These are phyloP conservation scores for Caracal caracal DNA, from an alignment of 2,113 vertebrate genomes.

Conservation along the genomic window DNA sequence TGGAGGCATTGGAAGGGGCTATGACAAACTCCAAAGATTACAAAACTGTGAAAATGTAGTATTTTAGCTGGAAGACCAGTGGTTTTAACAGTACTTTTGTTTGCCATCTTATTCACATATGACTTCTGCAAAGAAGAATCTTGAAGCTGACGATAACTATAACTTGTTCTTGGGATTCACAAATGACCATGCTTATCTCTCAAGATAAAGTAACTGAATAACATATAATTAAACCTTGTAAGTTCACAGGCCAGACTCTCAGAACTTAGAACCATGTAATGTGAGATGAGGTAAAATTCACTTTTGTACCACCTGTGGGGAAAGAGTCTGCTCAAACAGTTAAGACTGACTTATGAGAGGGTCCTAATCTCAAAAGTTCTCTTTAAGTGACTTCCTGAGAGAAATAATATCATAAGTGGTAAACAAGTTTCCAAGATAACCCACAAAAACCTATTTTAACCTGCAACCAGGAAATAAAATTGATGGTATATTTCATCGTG, in stretches of 20 bases:
- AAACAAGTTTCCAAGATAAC: not conserved
- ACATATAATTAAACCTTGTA: constrained; percentile 2
- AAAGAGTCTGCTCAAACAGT: not conserved
- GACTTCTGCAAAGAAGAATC: constrained; percentile 40
- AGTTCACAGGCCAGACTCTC: not conserved
- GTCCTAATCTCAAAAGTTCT: constrained; percentile 29
- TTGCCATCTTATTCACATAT: constrained; percentile 48
- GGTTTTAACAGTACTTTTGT: constrained; percentile 26
- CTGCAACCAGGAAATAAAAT: constrained; percentile 21
- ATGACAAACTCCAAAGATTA: not conserved
- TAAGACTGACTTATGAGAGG: not conserved
- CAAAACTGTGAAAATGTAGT: not conserved
- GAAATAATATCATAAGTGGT: not conserved
- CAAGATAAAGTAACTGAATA: not conserved
- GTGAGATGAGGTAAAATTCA: constrained; percentile 22
- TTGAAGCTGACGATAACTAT: constrained; percentile 22
- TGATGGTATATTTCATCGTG: not conserved
- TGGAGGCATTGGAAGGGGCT: not conserved
- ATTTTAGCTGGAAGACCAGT: constrained; percentile 7
- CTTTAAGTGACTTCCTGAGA: constrained; percentile 11
- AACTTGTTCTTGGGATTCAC: constrained; percentile 45
- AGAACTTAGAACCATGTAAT: not conserved
- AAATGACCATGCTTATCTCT: constrained; percentile 33
- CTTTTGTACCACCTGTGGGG: not conserved
- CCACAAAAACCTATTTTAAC: constrained; percentile 45